Evolutionary conservation across 92 coral and sea anemone genomes (phyloP).

Genomic region (Pocillopora meandrina): DNA sequence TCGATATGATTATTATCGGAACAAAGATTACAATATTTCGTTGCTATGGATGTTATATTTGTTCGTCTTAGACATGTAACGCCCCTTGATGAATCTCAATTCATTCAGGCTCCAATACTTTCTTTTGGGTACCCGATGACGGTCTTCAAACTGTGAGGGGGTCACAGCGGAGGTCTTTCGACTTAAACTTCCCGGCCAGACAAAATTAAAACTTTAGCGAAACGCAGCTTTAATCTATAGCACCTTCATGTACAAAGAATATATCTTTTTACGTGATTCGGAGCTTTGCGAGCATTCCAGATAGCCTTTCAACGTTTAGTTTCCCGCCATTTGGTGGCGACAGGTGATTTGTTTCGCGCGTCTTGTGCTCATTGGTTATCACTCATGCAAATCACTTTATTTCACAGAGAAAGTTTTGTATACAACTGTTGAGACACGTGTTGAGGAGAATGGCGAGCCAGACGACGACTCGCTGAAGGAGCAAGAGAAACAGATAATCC

Average conservation of each 20-base stretch:
- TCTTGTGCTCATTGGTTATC: slow-evolving; percentile 19
- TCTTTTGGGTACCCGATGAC: neutral
- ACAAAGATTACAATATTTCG: neutral
- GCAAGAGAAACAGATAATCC: slow-evolving; percentile 21
- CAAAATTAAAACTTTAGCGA: neutral
- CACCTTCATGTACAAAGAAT: neutral
- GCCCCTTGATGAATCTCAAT: neutral
- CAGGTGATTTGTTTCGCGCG: slow-evolving; percentile 26
- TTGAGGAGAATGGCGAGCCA: neutral
- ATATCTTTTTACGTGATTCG: neutral
- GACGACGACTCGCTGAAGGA: slow-evolving; percentile 27
- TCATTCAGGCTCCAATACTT: neutral
- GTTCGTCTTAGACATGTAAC: neutral
- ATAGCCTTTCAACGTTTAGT: slow-evolving; percentile 9
- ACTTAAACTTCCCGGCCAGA: neutral
- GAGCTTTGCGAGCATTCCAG: neutral
- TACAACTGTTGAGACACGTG: slow-evolving; percentile 20
- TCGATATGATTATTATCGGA: neutral
- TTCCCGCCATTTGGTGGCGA: slow-evolving; percentile 35
- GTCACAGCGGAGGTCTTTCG: neutral
- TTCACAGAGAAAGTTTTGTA: slow-evolving; percentile 39
- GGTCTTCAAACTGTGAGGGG: neutral
- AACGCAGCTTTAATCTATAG: neutral
- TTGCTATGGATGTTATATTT: neutral
- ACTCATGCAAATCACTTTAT: neutral